Conservation (phyloP, 2,888 invertebrate genomes). For the Polyommatus icarus region DNA sequence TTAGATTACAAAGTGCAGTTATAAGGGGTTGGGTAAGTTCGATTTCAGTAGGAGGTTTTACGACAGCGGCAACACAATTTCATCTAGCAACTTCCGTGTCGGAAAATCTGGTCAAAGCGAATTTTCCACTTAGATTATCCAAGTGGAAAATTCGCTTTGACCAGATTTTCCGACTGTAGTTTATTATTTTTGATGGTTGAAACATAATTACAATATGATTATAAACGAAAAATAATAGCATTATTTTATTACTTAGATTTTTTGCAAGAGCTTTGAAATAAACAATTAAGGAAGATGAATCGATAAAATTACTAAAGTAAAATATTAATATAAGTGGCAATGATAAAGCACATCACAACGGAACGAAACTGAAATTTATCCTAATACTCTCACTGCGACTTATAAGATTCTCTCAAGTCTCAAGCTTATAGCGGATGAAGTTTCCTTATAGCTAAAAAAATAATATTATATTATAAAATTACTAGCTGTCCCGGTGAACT, state of each 20-base stretch:
- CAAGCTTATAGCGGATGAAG: not conserved
- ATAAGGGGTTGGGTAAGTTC: conserved; percentile 8
- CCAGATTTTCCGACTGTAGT: not conserved
- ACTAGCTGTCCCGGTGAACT: no score
- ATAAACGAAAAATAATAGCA: no score
- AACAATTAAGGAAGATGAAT: not conserved
- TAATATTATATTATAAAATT: no score
- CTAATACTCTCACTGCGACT: conserved; percentile 1
- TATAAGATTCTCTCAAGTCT: not conserved
- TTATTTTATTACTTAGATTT: not conserved
- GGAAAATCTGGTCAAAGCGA: no score
- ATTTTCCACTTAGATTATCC: no score
- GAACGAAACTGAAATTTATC: not conserved
- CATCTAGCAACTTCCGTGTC: conserved; percentile 3
- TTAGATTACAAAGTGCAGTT: conserved; percentile 17
- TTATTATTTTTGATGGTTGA: not conserved
- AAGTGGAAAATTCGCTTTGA: not conserved
- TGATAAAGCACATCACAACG: not conserved
- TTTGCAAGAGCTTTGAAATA: not conserved
- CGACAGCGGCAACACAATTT: not conserved
- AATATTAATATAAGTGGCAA: not conserved
- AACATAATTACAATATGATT: no score
- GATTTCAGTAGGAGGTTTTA: conserved; percentile 17
- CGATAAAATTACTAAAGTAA: not conserved
- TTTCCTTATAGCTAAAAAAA: not conserved